These are phyloP conservation scores for Escarpia spicata DNA, from an alignment of 2,888 invertebrate species.

Conservation along the genomic window DNA sequence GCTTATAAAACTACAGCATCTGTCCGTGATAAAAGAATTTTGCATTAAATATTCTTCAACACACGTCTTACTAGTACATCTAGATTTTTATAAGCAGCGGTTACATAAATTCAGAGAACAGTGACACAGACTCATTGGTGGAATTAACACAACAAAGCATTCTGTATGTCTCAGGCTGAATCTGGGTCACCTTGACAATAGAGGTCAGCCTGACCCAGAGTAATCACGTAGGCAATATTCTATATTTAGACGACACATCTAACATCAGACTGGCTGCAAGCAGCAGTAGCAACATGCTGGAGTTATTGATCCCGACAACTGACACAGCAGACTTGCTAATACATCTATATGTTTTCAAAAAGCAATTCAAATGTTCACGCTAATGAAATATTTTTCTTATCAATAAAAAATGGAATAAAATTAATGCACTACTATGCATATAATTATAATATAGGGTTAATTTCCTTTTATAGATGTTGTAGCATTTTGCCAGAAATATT, in stretches of 20 bases:
- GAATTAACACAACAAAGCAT: not conserved
- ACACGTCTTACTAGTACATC: too few species aligned
- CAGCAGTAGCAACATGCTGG: not conserved
- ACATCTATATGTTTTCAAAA: not conserved
- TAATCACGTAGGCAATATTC: not conserved
- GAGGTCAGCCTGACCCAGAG: not conserved
- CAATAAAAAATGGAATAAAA: too few species aligned
- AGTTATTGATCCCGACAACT: not conserved
- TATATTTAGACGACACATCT: not conserved
- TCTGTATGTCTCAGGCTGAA: not conserved
- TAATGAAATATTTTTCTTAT: not conserved
- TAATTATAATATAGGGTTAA: too few species aligned
- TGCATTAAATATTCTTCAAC: too few species aligned
- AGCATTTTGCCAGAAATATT: too few species aligned
- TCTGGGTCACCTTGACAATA: not conserved
- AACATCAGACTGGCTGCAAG: not conserved
- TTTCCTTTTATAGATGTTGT: too few species aligned
- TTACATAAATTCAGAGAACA: not conserved
- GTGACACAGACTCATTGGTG: not conserved
- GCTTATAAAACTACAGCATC: too few species aligned
- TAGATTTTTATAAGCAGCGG: not conserved
- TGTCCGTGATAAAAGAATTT: too few species aligned
- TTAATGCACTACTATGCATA: too few species aligned
- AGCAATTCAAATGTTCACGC: not conserved
- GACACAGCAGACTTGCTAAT: not conserved